Conservation (phyloP, 2,113 vertebrate species). For the Hippolais icterina region DNA sequence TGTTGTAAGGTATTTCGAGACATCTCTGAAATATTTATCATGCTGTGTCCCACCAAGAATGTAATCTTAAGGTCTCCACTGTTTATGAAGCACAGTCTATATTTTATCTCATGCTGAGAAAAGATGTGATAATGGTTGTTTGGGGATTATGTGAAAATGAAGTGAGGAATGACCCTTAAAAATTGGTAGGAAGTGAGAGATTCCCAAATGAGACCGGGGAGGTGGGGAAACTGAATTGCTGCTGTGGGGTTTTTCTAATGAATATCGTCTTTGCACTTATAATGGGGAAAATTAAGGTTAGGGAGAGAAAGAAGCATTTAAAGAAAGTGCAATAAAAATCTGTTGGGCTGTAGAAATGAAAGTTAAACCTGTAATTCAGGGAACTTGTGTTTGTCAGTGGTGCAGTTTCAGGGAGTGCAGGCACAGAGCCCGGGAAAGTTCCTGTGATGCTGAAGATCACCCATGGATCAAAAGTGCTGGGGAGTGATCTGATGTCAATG, state of each 20-base stretch:
- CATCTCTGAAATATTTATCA: not conserved
- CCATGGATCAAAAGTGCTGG: not conserved
- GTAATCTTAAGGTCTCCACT: constrained; percentile 56
- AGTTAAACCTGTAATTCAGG: not conserved
- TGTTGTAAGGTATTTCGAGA: not conserved
- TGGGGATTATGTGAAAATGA: constrained; percentile 63
- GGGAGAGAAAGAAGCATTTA: not conserved
- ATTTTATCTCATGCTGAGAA: constrained; percentile 63
- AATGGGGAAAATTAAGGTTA: not conserved
- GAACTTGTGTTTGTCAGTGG: not conserved
- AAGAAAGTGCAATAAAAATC: not conserved
- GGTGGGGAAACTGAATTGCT: not conserved
- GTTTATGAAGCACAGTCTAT: constrained; percentile 55
- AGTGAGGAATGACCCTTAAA: constrained; percentile 64
- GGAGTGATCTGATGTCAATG: accelerated
- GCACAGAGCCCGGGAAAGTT: accelerated
- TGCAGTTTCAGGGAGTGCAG: not conserved
- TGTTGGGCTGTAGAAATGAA: not conserved
- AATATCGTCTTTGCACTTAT: not conserved
- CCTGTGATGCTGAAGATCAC: not conserved
- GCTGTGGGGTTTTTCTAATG: not conserved
- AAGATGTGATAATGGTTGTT: constrained; percentile 57
- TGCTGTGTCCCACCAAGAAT: constrained; percentile 36
- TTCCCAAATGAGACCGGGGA: constrained; percentile 9
- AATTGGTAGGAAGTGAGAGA: constrained; percentile 18